Evolutionary conservation across 2,888 invertebrate genomes (phyloP), one percentile per base, ranked within the genome.

Genomic region (Drosophila siamana): DNA sequence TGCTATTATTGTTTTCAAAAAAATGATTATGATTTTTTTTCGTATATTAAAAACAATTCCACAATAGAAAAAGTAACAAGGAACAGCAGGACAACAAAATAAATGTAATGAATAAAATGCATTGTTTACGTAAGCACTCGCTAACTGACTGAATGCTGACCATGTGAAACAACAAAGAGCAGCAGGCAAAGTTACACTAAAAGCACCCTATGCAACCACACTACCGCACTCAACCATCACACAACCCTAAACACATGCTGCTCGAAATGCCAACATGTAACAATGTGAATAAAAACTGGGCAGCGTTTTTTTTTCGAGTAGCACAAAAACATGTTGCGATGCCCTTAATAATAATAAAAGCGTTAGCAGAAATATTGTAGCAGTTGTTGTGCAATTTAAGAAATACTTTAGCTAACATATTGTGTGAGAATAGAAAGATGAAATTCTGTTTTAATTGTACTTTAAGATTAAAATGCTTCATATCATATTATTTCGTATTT

Each of bases 1-100:
- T 16, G 46, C 55, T 69, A 69, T 69, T 74, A 71, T 83, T 88
- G 77, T 86, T 83, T 83, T 71, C 60, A 63, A 59, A 76, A 69
- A 86, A 83, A 83, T 71, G 56, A 68, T 68, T 69, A 80, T 86
- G n/a, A 64, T 76, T 74, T 83, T 77, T 87, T 86, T 50, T 16
- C 43, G n/a, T 8, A 41, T 66, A 69, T 51, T 73, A 61, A 64
- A 68, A 70, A 74, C 26, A 13, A 30, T 55, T 48, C 40, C 8
- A 33, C 43, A 9, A 41, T 26, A 30, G 8, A 13, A 48, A 59
- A 22, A 15, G 13, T 5, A 15, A 41, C 15, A 16, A 33, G 50
- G 7, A 55, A 15, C 6, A 43, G n/a, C 19, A 24, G 44, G 19
- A 51, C 19, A 33, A 19, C 26, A 13, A 33, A 15, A 62, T 15